Evolutionary conservation across 2,888 invertebrate species (phyloP).

Genomic region (Trichopria drosophilae): DNA sequence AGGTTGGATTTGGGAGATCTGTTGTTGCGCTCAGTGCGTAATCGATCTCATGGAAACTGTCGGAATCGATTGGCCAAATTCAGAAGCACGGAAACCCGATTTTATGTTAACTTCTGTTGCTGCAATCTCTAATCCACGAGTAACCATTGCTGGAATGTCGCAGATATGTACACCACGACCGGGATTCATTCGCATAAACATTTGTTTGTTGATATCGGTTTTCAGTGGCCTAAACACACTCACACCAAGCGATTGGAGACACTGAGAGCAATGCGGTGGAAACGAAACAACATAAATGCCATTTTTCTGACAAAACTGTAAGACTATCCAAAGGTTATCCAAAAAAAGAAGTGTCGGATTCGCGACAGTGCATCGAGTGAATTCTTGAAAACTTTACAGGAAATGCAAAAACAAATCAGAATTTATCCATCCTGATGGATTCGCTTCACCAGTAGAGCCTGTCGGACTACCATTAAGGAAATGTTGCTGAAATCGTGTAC

Average conservation of each 20-base stretch:
- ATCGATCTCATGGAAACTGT: slow-evolving; percentile 44
- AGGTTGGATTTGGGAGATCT: slow-evolving; percentile 30
- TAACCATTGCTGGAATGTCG: slow-evolving; percentile 45
- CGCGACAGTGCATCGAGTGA: too few relatives aligned
- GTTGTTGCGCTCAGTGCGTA: slow-evolving; percentile 40
- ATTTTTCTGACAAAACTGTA: too few relatives aligned
- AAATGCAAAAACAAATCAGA: too few relatives aligned
- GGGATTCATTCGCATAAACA: slow-evolving; percentile 51
- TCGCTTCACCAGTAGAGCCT: too few relatives aligned
- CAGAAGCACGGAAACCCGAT: slow-evolving; percentile 41
- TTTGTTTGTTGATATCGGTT: slow-evolving; percentile 42
- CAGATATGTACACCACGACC: slow-evolving; percentile 54
- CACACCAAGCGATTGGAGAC: slow-evolving; percentile 56
- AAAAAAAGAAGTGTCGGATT: too few relatives aligned
- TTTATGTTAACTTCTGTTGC: slow-evolving; percentile 52
- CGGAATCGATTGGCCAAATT: slow-evolving; percentile 45
- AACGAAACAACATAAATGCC: slow-evolving; percentile 53
- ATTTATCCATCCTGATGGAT: too few relatives aligned
- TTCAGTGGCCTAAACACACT: slow-evolving; percentile 54
- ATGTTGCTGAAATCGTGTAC: too few relatives aligned
- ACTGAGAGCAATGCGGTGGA: slow-evolving; percentile 55
- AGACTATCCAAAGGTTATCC: too few relatives aligned
- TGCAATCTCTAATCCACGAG: slow-evolving; percentile 41
- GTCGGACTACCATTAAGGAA: too few relatives aligned
- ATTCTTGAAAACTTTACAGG: too few relatives aligned